Conservation (phyloP, 64 coral and sea anemone species). For the Acropora tenuis region DNA sequence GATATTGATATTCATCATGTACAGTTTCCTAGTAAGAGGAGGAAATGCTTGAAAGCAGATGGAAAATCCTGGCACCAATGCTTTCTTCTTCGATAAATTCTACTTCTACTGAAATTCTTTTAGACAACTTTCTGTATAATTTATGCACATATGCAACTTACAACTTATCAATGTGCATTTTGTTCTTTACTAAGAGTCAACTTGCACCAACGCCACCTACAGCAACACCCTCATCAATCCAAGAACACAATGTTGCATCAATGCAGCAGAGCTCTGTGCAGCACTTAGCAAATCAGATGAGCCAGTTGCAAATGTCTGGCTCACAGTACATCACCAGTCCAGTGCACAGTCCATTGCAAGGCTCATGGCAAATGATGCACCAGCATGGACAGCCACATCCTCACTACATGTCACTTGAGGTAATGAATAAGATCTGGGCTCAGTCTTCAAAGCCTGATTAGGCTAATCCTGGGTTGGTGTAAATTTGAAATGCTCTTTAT, state of each 20-base stretch:
- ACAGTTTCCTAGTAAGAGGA: no score
- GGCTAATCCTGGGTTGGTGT: no score
- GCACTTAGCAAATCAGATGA: slow-evolving; percentile 82
- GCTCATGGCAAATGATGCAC: slow-evolving; percentile 91
- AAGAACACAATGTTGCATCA: slow-evolving; percentile 38
- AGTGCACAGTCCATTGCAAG: slow-evolving; percentile 89
- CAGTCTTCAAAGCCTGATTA: background rate
- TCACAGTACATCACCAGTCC: slow-evolving; percentile 95
- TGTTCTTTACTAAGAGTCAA: slow-evolving; percentile 29
- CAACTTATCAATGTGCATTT: background rate
- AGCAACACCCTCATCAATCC: slow-evolving; percentile 42
- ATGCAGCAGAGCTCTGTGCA: slow-evolving; percentile 50
- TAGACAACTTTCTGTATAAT: no score
- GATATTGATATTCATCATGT: no score
- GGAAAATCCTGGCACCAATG: no score
- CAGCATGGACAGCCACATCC: slow-evolving; percentile 85
- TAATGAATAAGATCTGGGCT: background rate
- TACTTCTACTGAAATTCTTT: no score
- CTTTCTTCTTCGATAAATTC: no score
- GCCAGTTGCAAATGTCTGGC: slow-evolving; percentile 88
- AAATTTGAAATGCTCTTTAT: no score
- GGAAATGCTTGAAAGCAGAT: no score
- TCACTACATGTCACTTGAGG: slow-evolving; percentile 83
- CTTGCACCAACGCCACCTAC: slow-evolving; percentile 28
- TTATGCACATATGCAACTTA: background rate